Evolutionary conservation across 2,797 vertebrate species (phyloP).

Genomic region (Limnodromus scolopaceus): DNA sequence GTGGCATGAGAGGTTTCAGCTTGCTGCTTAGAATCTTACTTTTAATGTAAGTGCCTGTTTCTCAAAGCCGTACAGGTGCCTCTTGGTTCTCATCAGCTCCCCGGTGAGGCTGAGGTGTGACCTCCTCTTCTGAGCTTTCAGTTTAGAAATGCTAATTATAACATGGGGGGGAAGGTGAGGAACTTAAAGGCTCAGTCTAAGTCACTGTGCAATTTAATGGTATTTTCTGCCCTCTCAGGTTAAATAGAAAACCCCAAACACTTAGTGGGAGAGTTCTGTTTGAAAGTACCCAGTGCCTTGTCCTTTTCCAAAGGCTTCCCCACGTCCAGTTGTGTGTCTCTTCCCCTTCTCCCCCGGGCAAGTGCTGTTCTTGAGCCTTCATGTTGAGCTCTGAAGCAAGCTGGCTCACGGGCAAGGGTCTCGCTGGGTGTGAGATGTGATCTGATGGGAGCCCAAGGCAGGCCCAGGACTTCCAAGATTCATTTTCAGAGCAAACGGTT

Average conservation of each 20-base stretch:
- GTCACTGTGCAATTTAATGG: background rate
- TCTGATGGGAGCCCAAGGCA: background rate
- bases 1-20: background rate
- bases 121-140: background rate
- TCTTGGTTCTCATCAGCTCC: background rate
- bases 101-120: background rate
- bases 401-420: background rate
- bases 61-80: background rate
- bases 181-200: background rate
- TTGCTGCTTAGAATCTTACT: background rate
- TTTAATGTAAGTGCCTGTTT: background rate
- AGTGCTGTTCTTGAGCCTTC: background rate
- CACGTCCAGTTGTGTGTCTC: background rate
- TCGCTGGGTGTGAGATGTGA: background rate
- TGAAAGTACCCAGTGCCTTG: background rate
- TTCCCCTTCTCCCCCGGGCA: background rate
- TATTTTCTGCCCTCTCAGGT: background rate
- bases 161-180: too few species aligned
- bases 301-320: background rate
- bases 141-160: background rate
- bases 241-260: background rate
- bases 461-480: background rate
- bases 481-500: background rate
- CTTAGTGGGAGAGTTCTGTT: background rate
- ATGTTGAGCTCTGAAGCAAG: background rate